Evolutionary conservation across 2,888 invertebrate genomes (phyloP), one percentile per base, ranked within the genome.

Genomic region (Lasius platythorax): DNA sequence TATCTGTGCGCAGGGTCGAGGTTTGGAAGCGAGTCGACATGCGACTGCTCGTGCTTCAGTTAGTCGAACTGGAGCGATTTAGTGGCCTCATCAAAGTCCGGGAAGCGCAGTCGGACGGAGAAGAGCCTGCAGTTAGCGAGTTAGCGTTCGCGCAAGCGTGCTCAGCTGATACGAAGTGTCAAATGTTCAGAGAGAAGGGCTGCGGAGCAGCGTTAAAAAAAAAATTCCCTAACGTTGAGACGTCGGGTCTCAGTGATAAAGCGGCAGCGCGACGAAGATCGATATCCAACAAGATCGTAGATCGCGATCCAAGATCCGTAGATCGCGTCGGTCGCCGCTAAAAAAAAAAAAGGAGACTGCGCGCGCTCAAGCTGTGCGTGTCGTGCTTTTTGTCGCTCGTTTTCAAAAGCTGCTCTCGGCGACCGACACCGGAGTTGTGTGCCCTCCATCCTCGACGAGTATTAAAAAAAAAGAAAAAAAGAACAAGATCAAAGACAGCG

Each of bases 351-450:
- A 43, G 43, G 15, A 78, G 56, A 9, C 15, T 68, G 56, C 53
- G 53, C 46, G 56, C 53, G 53, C 46, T 43, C 40, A 78, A 56
- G 61, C 73, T 61, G 61, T 81, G 79, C 78, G 33, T 73, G 18
- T 23, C 40, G 33, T 37, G 37, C 37, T 37, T 23, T 23, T 23
- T 43, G 28, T 67, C 43, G 67, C 43, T 78, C 43, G 46, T 46
- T 79, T 30, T 63, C 61, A 12, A 46, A 72, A 73, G 61, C 79
- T 63, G 61, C 72, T 73, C 46, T 46, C 72, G 43, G 46, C 46
- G 72, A 8, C 6, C 43, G 4, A 15, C 23, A 53, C 12, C 40
- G 23, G 40, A 23, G n/a, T 67, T 67, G 6, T 15, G 43, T 67
- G 30, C 11, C 37, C 30, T 23, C 33, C 30, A 63, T 28, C 50